Evolutionary conservation across 2,888 invertebrate species (phyloP).

Genomic region (Tortricodes alternella): DNA sequence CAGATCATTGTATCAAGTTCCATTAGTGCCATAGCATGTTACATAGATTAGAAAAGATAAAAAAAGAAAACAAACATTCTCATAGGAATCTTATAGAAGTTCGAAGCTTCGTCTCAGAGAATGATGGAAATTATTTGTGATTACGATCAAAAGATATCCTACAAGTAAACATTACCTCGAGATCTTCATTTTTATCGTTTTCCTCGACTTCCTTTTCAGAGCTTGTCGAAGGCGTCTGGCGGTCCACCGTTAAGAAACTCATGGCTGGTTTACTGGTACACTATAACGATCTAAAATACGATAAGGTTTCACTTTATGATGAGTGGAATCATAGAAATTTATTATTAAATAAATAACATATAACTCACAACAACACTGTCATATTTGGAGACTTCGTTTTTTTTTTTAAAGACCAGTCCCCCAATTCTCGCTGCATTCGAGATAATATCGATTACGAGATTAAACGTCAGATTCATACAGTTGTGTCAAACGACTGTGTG

Average conservation of each 20-base stretch:
- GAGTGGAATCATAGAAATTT: too few species aligned
- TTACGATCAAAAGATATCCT: too few species aligned
- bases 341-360: too few species aligned
- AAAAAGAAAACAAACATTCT: conserved; percentile 3
- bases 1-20: background rate
- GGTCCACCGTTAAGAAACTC: conserved; percentile 63
- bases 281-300: background rate
- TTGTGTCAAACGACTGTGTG: too few species aligned
- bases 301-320: background rate
- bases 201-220: conserved; percentile 49
- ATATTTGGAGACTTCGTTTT: too few species aligned
- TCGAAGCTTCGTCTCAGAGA: too few species aligned
- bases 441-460: too few species aligned
- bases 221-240: conserved; percentile 47
- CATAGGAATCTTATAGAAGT: background rate
- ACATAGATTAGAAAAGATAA: background rate
- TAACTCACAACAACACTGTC: too few species aligned
- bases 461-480: too few species aligned
- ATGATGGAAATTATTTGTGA: too few species aligned
- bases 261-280: conserved; percentile 40
- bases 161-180: conserved; percentile 69
- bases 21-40: background rate
- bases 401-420: too few species aligned
- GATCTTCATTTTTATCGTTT: conserved; percentile 57
- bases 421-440: too few species aligned